Evolutionary conservation across 2,888 invertebrate genomes (phyloP).

Genomic region (Lysandra coridon): DNA sequence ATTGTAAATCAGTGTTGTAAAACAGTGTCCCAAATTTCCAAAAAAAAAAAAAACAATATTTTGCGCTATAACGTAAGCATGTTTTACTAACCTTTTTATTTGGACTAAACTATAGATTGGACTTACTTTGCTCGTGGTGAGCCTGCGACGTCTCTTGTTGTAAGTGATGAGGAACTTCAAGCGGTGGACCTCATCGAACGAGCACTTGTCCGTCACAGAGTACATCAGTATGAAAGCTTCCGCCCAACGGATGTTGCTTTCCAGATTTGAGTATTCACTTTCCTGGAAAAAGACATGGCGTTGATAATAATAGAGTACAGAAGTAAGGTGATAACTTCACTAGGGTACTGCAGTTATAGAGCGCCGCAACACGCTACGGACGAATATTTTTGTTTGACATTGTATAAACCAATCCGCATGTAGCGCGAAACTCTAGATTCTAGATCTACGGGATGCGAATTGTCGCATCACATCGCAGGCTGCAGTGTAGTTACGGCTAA

Average conservation of each 20-base stretch:
- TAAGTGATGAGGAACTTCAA: slow-evolving; percentile 91
- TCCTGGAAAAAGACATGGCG: slow-evolving; percentile 70
- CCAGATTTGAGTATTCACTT: slow-evolving; percentile 84
- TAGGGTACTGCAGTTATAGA: no score
- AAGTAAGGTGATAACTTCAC: no score
- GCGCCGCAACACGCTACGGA: no score
- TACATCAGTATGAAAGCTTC: slow-evolving; percentile 93
- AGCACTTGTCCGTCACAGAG: slow-evolving; percentile 93
- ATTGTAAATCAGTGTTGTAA: no score
- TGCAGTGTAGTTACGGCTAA: background rate
- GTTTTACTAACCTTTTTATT: no score
- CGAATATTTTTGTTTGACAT: no score
- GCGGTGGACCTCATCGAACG: slow-evolving; percentile 91
- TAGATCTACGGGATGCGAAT: background rate
- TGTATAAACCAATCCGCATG: no score
- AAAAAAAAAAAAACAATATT: no score
- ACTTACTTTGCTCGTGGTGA: slow-evolving; percentile 82
- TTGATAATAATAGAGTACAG: background rate
- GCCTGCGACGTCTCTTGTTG: slow-evolving; percentile 85
- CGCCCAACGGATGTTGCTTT: slow-evolving; percentile 92
- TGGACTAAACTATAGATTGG: background rate
- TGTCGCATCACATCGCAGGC: background rate
- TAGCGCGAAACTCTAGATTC: background rate
- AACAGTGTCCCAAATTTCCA: no score
- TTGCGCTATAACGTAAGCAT: no score